phyloP scores from a whole-genome alignment of 2,113 vertebrate species.

The Ellobius talpinus region DNA sequence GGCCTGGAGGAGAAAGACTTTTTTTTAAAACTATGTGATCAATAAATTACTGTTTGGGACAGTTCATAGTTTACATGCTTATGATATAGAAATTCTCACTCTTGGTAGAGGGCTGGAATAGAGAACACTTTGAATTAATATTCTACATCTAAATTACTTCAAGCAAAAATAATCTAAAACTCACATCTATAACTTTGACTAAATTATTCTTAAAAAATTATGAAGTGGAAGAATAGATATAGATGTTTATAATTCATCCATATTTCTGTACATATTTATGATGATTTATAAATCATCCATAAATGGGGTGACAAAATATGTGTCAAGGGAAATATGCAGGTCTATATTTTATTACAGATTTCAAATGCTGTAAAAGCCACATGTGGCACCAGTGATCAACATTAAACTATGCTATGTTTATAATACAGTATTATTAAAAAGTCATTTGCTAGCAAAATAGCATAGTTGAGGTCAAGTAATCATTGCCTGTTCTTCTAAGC shows the following conservation, averaged over 20 bases:
- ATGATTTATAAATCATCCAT: slow-evolving; percentile 60
- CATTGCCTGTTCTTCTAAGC: slow-evolving; percentile 12
- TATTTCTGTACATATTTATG: slow-evolving; percentile 28
- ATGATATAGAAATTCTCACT: slow-evolving; percentile 38
- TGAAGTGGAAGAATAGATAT: slow-evolving; percentile 39
- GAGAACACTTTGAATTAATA: slow-evolving; percentile 72
- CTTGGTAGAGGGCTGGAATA: not conserved
- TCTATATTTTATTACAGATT: slow-evolving; percentile 64
- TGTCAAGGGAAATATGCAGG: slow-evolving; percentile 64
- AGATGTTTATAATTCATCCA: slow-evolving; percentile 46
- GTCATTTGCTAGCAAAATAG: not conserved
- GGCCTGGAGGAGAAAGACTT: not conserved
- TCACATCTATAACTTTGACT: slow-evolving; percentile 11
- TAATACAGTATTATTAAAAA: slow-evolving; percentile 60
- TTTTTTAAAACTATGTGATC: not conserved
- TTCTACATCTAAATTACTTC: slow-evolving; percentile 35
- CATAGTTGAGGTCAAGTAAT: slow-evolving; percentile 22
- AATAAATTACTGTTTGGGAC: slow-evolving; percentile 23
- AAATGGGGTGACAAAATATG: slow-evolving; percentile 58
- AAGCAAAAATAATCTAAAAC: slow-evolving; percentile 56
- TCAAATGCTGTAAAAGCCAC: slow-evolving; percentile 68
- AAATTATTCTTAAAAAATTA: slow-evolving; percentile 63
- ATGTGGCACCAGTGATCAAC: slow-evolving; percentile 60
- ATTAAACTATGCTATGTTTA: slow-evolving; percentile 64
- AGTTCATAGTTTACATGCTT: slow-evolving; percentile 11